Evolutionary conservation across 2,797 vertebrate species (phyloP), one percentile per base, ranked within the genome.

Genomic region (Lacerta viridis): DNA sequence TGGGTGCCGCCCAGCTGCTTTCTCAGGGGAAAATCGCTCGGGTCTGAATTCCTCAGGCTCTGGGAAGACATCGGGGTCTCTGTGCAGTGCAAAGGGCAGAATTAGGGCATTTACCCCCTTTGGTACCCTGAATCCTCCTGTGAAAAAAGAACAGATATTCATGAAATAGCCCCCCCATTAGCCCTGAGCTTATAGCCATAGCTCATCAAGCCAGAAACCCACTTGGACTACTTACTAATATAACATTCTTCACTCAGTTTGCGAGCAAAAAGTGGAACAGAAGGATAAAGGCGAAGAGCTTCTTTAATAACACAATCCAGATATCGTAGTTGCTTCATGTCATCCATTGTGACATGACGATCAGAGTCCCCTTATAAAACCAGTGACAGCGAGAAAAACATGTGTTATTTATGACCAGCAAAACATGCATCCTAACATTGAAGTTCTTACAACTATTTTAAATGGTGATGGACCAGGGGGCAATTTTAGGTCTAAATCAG

Each of bases 281-380:
- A 98, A 39, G 99, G 99, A 80, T 97, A 99, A 83, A 99, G 89
- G 3, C 99, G 97, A 92, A 99, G 97, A 8, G 97, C 93, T 96
- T 99, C 99, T 94, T 99, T 99, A 91, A 99, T 96, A 91, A 98
- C 98, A 93, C 98, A 98, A 23, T 98, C 99, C 93, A 99, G 96
- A 88, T 99, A 99, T 23, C 93, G 97, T 20, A 99, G 98, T 88
- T 98, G 97, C 96, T 98, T 99, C 94, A 99, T 94, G 93, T 99
- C 98, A 0, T 99, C 98, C 2, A 69, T 93, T 82, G 95, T 98
- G 33, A 97, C 88, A 6, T 97, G 95, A 61, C 95, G 95, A n/a
- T 98, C 96, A 25, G 97, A 98, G 20, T 95, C 85, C 85, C 97
- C 99, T 99, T 93, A 80, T 75, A 27, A 94, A 83, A 94, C 80